Percentiles rank a stretch among this genome's conserved stretches.
Conservation (phyloP, 2,113 vertebrate genomes). For the Martes martes region DNA sequence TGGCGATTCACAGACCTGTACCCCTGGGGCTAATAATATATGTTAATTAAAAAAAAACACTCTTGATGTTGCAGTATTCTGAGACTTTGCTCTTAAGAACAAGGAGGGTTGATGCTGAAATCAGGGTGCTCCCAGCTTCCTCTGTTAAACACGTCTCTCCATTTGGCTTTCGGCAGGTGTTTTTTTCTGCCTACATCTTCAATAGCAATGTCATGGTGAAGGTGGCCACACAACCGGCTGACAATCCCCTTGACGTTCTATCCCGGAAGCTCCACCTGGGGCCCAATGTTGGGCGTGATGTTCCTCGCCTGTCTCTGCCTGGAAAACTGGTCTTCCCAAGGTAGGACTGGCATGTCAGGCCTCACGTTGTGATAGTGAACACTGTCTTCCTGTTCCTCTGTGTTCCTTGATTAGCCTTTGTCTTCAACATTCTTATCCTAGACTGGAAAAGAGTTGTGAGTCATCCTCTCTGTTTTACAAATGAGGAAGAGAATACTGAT, state of each 20-base stretch:
- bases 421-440: background rate
- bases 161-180: slow-evolving; percentile 87
- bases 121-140: background rate
- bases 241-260: slow-evolving; percentile 97
- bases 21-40: too few relatives aligned
- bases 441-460: background rate
- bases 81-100: background rate
- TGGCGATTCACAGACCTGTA: too few relatives aligned
- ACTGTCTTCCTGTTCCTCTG: background rate
- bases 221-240: slow-evolving; percentile 98
- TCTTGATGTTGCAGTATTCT: too few relatives aligned
- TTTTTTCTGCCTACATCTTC: slow-evolving; percentile 99
- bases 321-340: slow-evolving; percentile 99
- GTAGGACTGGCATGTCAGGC: slow-evolving; percentile 75
- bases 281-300: slow-evolving; percentile 94
- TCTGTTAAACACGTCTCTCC: background rate
- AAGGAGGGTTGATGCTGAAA: background rate
- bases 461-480: background rate
- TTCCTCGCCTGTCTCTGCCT: slow-evolving; percentile 96
- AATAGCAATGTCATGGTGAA: slow-evolving; percentile 99
- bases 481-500: background rate
- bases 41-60: too few relatives aligned
- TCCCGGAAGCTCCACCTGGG: slow-evolving; percentile 98
- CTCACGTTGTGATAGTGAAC: background rate
- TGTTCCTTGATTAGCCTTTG: background rate